Evolutionary conservation across 2,113 vertebrate genomes (phyloP).

Genomic region (Saccopteryx leptura): DNA sequence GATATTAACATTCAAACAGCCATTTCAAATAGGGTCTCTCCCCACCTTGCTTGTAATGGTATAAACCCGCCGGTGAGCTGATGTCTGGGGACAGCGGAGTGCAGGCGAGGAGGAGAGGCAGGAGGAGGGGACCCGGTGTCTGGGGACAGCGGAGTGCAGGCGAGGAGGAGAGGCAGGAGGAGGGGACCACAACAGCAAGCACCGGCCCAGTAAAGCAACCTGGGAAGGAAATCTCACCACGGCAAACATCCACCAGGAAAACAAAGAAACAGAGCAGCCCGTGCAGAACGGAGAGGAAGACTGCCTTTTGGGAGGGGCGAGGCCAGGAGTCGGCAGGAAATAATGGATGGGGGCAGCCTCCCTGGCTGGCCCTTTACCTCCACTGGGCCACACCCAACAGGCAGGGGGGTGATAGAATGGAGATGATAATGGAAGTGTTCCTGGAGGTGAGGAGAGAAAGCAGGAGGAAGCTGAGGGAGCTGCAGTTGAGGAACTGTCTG

Average conservation of each 20-base stretch:
- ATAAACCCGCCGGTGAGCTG: neutral
- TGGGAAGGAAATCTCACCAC: conserved; percentile 58
- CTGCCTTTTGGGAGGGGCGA: conserved; percentile 69
- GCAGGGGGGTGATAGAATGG: conserved; percentile 74
- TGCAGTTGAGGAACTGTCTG: conserved; percentile 72
- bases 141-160: neutral
- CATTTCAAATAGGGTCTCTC: neutral
- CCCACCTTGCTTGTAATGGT: neutral
- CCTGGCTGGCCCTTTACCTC: conserved; percentile 69
- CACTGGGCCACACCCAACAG: conserved; percentile 72
- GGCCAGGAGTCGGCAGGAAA: conserved; percentile 70
- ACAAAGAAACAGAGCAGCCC: conserved; percentile 75
- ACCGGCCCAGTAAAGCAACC: conserved; percentile 68
- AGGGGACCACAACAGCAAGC: neutral
- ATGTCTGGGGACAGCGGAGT: neutral
- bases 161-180: neutral
- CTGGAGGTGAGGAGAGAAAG: conserved; percentile 79
- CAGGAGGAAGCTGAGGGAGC: conserved; percentile 78
- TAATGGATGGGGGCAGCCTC: conserved; percentile 65
- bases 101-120: no score
- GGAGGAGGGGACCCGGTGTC: neutral
- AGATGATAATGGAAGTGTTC: conserved; percentile 77
- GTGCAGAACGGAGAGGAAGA: conserved; percentile 74
- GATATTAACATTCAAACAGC: neutral
- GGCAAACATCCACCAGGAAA: conserved; percentile 74